phyloP scores from a whole-genome alignment of 2,797 vertebrate species.

The Liasis olivaceus region DNA sequence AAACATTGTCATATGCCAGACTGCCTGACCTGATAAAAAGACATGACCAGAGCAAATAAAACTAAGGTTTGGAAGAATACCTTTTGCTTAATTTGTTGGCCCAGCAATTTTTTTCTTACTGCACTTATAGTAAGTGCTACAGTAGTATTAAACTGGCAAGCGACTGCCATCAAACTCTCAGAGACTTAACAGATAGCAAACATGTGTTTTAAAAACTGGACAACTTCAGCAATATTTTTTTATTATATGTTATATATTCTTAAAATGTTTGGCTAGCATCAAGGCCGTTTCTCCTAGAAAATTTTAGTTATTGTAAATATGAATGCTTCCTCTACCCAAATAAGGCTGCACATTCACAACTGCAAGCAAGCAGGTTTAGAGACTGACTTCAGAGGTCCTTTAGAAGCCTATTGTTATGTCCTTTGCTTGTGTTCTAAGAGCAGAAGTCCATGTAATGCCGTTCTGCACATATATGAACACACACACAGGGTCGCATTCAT shows the following conservation, averaged over 20 bases:
- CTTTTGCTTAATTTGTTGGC: slow-evolving; percentile 34
- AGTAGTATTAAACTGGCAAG: slow-evolving; percentile 12
- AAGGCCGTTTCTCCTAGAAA: not conserved
- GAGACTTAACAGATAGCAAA: slow-evolving; percentile 20
- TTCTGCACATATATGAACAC: not conserved
- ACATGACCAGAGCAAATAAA: not conserved
- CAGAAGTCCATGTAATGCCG: not conserved
- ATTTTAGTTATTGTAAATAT: slow-evolving; percentile 23
- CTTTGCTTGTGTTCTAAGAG: not conserved
- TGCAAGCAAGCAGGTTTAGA: not conserved
- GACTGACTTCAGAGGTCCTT: not conserved
- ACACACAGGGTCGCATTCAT: not conserved
- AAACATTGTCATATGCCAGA: not conserved
- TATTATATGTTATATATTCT: not conserved
- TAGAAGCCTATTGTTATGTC: not conserved
- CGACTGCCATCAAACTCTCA: slow-evolving; percentile 11
- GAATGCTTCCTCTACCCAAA: slow-evolving; percentile 14
- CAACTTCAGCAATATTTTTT: not conserved
- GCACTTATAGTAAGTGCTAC: slow-evolving; percentile 14
- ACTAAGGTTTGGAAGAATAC: slow-evolving; percentile 18
- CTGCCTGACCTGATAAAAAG: not conserved
- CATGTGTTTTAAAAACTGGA: not conserved
- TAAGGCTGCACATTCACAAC: not conserved
- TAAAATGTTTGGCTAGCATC: not conserved
- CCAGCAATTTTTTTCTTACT: slow-evolving; percentile 37